Conservation (phyloP, 2,797 vertebrate species). For the Adrianichthys oophorus region DNA sequence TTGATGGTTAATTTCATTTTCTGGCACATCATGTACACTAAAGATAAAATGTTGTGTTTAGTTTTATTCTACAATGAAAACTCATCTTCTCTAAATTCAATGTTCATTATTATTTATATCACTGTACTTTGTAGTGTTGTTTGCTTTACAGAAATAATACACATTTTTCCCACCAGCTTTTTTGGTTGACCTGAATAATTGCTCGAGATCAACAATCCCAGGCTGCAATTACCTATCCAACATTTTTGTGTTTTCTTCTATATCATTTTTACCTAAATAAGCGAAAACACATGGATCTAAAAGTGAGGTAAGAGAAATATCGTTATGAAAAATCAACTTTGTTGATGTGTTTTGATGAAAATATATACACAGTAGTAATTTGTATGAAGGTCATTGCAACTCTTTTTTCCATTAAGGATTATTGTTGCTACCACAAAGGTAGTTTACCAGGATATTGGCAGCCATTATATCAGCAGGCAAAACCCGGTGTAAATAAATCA, state of each 20-base stretch:
- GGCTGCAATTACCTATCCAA: slow-evolving; percentile 23
- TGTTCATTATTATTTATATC: too few species aligned
- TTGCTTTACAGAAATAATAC: too few species aligned
- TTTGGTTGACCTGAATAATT: slow-evolving; percentile 25
- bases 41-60: not conserved
- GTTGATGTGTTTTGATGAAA: too few species aligned
- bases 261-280: slow-evolving; percentile 22
- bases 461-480: too few species aligned
- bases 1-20: not conserved
- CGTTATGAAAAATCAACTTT: not conserved
- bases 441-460: too few species aligned
- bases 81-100: too few species aligned
- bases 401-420: too few species aligned
- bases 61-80: not conserved
- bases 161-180: slow-evolving; percentile 1
- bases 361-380: too few species aligned
- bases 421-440: too few species aligned
- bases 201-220: slow-evolving; percentile 15
- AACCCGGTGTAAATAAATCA: too few species aligned
- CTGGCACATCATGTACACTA: slow-evolving; percentile 4
- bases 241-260: slow-evolving; percentile 21
- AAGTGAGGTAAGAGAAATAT: slow-evolving; percentile 5
- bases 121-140: too few species aligned
- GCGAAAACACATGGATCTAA: slow-evolving; percentile 29
- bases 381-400: too few species aligned